phyloP scores from a whole-genome alignment of 2,888 invertebrate genomes.

The Synergus laeviventris region DNA sequence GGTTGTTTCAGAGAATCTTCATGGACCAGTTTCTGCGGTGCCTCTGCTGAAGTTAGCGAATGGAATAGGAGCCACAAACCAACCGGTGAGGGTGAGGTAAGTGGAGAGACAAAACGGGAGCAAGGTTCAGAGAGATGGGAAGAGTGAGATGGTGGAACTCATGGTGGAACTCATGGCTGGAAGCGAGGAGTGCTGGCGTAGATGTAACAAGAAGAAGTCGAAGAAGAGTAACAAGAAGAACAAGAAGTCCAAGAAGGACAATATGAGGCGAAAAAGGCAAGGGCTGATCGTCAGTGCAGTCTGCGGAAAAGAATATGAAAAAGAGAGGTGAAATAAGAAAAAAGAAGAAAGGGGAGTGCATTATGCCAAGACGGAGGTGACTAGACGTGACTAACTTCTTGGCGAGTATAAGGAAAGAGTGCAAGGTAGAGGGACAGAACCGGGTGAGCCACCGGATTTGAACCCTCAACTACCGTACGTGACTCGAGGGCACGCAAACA shows the following conservation, averaged over 20 bases:
- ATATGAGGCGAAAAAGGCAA: not conserved
- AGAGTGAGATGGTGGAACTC: not conserved
- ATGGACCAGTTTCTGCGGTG: not conserved
- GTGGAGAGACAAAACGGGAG: constrained; percentile 12
- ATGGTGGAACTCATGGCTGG: not conserved
- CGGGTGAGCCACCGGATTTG: constrained; percentile 39
- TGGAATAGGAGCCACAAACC: not conserved
- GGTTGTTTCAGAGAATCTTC: not conserved
- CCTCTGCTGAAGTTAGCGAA: not conserved
- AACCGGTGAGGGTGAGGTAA: not conserved
- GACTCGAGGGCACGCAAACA: constrained; percentile 44
- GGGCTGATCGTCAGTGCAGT: not conserved
- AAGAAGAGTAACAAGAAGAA: not conserved
- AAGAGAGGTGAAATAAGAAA: not conserved
- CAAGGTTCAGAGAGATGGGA: not conserved
- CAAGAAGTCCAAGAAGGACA: not conserved
- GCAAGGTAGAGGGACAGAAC: not conserved
- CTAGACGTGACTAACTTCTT: constrained; percentile 59
- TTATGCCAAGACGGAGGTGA: constrained; percentile 46
- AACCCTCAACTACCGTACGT: constrained; percentile 46
- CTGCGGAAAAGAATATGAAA: not conserved
- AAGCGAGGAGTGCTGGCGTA: not conserved
- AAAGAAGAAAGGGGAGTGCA: not conserved
- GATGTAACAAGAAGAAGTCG: constrained; percentile 3
- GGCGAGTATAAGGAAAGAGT: constrained; percentile 29